Evolutionary conservation across 1,140 invertebrate genomes (phyloP).

Genomic region (Solen grandis): DNA sequence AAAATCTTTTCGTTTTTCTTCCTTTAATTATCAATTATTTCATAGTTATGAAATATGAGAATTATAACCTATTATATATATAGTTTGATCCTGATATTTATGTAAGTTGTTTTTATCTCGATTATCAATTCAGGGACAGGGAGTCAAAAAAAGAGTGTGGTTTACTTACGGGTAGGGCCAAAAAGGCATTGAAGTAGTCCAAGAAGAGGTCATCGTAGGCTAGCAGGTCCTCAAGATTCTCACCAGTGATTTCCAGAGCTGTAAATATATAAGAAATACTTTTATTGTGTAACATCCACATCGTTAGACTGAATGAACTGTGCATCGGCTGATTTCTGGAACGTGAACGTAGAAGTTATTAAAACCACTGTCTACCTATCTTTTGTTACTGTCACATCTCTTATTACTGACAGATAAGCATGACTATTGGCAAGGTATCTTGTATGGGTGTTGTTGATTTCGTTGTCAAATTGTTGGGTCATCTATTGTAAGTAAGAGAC

Average conservation of each 20-base stretch:
- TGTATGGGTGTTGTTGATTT: no score
- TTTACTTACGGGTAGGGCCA: slow-evolving; percentile 77
- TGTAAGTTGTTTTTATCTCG: no score
- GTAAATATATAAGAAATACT: slow-evolving; percentile 59
- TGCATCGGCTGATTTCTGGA: not conserved
- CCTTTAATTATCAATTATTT: no score
- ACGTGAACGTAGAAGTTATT: not conserved
- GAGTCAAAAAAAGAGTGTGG: not conserved
- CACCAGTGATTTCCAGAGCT: slow-evolving; percentile 78
- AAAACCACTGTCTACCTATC: not conserved
- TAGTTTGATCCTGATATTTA: no score
- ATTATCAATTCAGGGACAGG: no score
- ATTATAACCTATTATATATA: no score
- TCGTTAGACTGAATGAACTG: not conserved
- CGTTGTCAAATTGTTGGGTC: no score
- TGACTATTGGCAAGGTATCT: no score
- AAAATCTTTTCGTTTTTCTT: no score
- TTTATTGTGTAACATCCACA: not conserved
- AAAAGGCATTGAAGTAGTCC: slow-evolving; percentile 81
- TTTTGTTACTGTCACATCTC: not conserved
- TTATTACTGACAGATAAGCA: no score
- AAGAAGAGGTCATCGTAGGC: slow-evolving; percentile 81
- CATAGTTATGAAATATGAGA: no score
- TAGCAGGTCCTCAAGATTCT: slow-evolving; percentile 80
- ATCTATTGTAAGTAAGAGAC: no score